Conservation (phyloP, 2,113 vertebrate genomes). For the Hippocampus comes region DNA sequence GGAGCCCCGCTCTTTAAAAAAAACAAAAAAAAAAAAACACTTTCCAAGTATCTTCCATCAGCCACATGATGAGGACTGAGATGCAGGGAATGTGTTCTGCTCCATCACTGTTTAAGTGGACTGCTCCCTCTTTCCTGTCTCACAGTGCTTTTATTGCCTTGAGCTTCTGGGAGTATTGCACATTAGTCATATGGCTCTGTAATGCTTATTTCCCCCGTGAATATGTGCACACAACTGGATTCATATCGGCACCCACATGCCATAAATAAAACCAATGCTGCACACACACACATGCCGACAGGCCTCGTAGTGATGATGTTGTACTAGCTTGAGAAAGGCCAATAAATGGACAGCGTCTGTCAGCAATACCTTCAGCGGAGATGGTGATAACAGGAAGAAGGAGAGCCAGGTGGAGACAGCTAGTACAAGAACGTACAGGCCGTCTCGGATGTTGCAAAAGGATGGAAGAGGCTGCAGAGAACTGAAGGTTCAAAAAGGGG, state of each 20-base stretch:
- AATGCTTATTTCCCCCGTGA: conserved; percentile 63
- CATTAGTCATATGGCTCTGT: conserved; percentile 46
- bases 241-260: conserved; percentile 12
- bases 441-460: conserved; percentile 17
- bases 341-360: conserved; percentile 57
- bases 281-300: conserved; percentile 43
- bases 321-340: conserved; percentile 36
- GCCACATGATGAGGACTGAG: conserved; percentile 18
- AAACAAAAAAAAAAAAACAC: not conserved
- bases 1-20: not conserved
- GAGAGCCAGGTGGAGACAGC: conserved; percentile 4
- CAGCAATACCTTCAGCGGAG: conserved; percentile 32
- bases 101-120: conserved; percentile 53
- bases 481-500: conserved; percentile 21
- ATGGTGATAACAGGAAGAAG: conserved; percentile 52
- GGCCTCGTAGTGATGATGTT: conserved; percentile 43
- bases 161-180: conserved; percentile 60
- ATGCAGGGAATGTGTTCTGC: conserved; percentile 25
- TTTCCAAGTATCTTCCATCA: not conserved
- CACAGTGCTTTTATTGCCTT: conserved; percentile 54
- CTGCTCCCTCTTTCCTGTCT: conserved; percentile 35
- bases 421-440: conserved; percentile 10
- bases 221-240: conserved; percentile 32
- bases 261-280: conserved; percentile 44
- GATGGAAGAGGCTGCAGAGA: conserved; percentile 15